Base-by-base conservation (phyloP, 2,113 vertebrate species). In the Promerops cafer region DNA sequence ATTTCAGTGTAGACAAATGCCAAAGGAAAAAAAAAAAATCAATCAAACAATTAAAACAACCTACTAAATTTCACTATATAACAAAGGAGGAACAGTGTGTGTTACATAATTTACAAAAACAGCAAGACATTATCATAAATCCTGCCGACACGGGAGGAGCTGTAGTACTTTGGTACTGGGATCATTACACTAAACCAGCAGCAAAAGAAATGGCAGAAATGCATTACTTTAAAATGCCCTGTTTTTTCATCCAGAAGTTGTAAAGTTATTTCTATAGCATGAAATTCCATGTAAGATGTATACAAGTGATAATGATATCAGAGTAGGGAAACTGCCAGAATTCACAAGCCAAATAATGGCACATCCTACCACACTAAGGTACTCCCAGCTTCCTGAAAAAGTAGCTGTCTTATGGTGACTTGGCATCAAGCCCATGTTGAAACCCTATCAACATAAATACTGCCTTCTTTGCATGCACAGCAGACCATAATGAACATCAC, bases 21-120 rank as follows among this genome's bases (percentile, higher is more conserved):
- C 90, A 97, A 92, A 87, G 37, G 82, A 87, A 94, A 96, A 96
- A 96, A 96, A 96, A 96, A 98, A 97, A 97, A 98, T 97, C 96
- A 96, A 97, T 97, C 96, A 97, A 96, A 97, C 96, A 98, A 97
- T 97, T 98, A 98, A 96, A 97, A 95, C 93, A 96, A 93, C 92
- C 94, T 97, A 94, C 95, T 97, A 97, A 96, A 98, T 98, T 98
- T 98, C 94, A 95, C 76, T 81, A 49, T 89, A 93, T 71, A 97
- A 97, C 83, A 96, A 97, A 95, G 94, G 83, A 97, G 92, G 96
- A 97, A 97, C 84, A 93, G 85, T 89, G 78, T 91, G 74, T 85
- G 83, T 96, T 98, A 96, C 93, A 97, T 97, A 98, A 98, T 97
- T 98, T 97, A 97, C 96, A 97, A 97, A 98, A 98, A 81, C n/a